A percentile compares a stretch with the other conserved stretches of the same genome.
Conservation (phyloP, 2,113 vertebrate species). For the Tachysurus vachellii region DNA sequence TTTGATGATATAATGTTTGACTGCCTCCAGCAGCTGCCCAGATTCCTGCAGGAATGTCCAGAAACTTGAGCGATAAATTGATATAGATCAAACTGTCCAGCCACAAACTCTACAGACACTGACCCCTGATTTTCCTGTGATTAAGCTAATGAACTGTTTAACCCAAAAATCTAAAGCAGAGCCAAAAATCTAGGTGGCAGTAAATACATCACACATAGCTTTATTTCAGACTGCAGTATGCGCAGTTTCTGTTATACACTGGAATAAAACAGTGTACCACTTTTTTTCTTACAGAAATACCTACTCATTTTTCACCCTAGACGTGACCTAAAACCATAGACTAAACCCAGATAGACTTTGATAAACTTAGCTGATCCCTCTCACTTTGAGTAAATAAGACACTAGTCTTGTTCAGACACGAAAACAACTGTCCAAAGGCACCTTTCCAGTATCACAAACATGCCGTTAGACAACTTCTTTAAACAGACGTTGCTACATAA, state of each 20-base stretch:
- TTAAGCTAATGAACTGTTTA: constrained; percentile 16
- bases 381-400: neutral
- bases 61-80: constrained; percentile 28
- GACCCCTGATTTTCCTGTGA: constrained; percentile 44
- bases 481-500: neutral
- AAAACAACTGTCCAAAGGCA: neutral
- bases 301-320: neutral
- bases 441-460: constrained; percentile 2
- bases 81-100: neutral
- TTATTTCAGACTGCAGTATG: neutral
- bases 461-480: neutral
- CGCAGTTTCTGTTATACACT: neutral
- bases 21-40: constrained; percentile 53
- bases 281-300: neutral
- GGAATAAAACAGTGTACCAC: neutral
- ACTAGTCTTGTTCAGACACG: constrained; percentile 15
- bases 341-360: neutral
- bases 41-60: constrained; percentile 18
- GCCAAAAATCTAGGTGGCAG: neutral
- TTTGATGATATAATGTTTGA: constrained; percentile 48
- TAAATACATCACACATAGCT: neutral
- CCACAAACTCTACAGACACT: constrained; percentile 18
- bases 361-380: neutral
- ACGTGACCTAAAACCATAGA: neutral
- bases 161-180: neutral